phyloP scores from a whole-genome alignment of 2,797 vertebrate genomes.

The Cuculus canorus region DNA sequence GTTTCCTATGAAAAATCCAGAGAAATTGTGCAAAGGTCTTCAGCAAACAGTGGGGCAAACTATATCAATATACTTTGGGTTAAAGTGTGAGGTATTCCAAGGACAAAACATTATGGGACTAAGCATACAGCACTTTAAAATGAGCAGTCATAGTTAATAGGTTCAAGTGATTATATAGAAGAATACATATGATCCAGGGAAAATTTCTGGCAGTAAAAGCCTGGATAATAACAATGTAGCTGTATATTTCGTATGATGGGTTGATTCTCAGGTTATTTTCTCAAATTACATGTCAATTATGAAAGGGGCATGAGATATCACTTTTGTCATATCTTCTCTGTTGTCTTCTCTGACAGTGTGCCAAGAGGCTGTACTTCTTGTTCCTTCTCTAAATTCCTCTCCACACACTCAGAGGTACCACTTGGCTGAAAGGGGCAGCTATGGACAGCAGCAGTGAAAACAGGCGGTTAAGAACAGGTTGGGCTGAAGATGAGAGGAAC shows the following conservation, averaged over 20 bases:
- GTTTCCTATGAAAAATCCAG: neutral
- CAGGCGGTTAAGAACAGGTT: neutral
- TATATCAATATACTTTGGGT: neutral
- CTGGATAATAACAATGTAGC: neutral
- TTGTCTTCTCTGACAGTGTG: neutral
- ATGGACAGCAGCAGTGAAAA: neutral
- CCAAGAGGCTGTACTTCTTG: neutral
- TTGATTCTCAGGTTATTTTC: neutral
- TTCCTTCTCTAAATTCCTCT: neutral
- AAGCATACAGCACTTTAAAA: neutral
- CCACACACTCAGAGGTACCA: neutral
- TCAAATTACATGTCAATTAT: neutral
- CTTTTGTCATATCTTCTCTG: neutral
- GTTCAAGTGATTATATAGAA: neutral
- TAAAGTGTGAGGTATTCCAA: neutral
- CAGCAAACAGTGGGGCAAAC: neutral
- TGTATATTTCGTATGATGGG: rapidly evolving
- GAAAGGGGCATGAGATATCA: neutral
- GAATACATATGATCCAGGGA: neutral
- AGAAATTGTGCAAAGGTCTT: neutral
- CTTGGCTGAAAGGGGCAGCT: no score
- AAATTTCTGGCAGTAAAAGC: neutral
- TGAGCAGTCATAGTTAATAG: neutral
- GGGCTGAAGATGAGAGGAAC: neutral
- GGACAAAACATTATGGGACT: neutral